Evolutionary conservation across 2,888 invertebrate genomes (phyloP).

Genomic region (Caenorhabditis imperialis): DNA sequence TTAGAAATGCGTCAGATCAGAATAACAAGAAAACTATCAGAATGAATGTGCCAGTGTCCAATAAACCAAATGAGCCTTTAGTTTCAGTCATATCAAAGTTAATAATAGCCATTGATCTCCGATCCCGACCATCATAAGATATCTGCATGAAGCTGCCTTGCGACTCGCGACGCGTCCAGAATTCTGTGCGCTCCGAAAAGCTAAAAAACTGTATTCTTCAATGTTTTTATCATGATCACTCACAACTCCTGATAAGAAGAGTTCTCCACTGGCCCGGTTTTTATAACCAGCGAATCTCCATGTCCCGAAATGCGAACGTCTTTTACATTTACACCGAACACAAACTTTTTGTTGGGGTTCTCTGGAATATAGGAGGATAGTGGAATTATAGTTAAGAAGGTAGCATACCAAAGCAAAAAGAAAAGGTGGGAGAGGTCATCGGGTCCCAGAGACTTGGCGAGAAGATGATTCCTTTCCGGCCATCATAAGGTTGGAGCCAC

Average conservation of each 20-base stretch:
- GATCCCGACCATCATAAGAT: conserved; percentile 22
- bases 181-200: conserved; percentile 29
- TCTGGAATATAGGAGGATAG: conserved; percentile 2
- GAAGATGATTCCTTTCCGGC: conserved; percentile 37
- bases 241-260: conserved; percentile 42
- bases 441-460: conserved; percentile 44
- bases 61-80: too few relatives aligned
- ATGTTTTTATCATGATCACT: background rate
- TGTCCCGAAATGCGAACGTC: conserved; percentile 24
- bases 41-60: too few relatives aligned
- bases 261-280: conserved; percentile 30
- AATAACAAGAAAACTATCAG: too few relatives aligned
- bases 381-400: background rate
- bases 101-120: conserved; percentile 23
- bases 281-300: conserved; percentile 32
- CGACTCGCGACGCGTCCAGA: conserved; percentile 34
- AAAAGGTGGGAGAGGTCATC: conserved; percentile 19
- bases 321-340: conserved; percentile 38
- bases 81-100: conserved; percentile 36
- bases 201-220: conserved; percentile 21
- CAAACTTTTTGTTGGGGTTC: conserved; percentile 26
- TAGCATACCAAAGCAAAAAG: conserved; percentile 21
- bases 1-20: too few relatives aligned
- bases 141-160: conserved; percentile 45
- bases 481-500: conserved; percentile 40